phyloP scores from a whole-genome alignment of 1,140 invertebrate species.

The Drosophila kanapiae region DNA sequence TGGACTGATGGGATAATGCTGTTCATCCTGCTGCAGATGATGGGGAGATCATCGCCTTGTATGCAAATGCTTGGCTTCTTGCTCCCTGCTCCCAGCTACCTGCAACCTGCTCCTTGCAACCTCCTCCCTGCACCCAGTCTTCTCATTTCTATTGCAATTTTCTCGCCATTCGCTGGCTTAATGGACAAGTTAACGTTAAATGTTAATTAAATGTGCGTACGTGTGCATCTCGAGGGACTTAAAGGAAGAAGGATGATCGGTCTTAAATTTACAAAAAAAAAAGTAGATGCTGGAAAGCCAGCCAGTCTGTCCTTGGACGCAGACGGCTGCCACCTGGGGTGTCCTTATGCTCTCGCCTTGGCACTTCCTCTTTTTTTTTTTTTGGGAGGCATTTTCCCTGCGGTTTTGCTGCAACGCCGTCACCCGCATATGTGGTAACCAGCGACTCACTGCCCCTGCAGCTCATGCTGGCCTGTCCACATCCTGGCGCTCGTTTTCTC shows the following conservation, averaged over 20 bases:
- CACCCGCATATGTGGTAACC: slow-evolving; percentile 52
- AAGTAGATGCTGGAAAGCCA: slow-evolving; percentile 24
- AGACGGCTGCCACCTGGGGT: slow-evolving; percentile 12
- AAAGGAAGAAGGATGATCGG: not conserved
- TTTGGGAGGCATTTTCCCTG: slow-evolving; percentile 65
- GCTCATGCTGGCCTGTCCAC: not conserved
- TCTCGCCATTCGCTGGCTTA: slow-evolving; percentile 23
- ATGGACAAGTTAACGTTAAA: slow-evolving; percentile 42
- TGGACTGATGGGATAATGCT: slow-evolving; percentile 11
- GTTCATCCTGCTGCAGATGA: slow-evolving; percentile 7
- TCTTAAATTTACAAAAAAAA: slow-evolving; percentile 19
- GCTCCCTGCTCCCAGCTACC: too few relatives aligned
- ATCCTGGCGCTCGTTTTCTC: slow-evolving; percentile 20
- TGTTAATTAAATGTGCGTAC: slow-evolving; percentile 48
- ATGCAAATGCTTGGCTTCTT: slow-evolving; percentile 31
- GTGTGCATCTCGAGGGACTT: not conserved
- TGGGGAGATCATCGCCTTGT: slow-evolving; percentile 10
- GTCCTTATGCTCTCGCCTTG: slow-evolving; percentile 37
- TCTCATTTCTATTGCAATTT: slow-evolving; percentile 1
- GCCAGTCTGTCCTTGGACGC: not conserved
- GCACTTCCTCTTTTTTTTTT: slow-evolving; percentile 44
- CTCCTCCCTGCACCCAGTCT: too few relatives aligned
- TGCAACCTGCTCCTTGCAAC: too few relatives aligned
- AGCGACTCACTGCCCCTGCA: not conserved
- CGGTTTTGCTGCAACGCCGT: slow-evolving; percentile 35